These are phyloP conservation scores for Phania funesta DNA, from an alignment of 2,888 invertebrate species.

Conservation along the genomic window DNA sequence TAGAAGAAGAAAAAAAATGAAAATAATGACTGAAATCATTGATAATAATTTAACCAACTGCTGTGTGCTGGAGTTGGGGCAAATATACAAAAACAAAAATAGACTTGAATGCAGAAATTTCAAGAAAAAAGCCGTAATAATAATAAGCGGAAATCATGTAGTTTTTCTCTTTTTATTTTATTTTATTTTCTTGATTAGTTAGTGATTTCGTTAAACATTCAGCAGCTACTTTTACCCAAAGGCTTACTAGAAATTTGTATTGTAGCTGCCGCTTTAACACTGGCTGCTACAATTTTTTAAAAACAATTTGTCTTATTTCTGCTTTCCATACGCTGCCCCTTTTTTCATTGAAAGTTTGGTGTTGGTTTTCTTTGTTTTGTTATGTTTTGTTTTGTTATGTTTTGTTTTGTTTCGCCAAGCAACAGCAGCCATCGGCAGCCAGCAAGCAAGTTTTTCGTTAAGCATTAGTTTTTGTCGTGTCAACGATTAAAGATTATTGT, in stretches of 20 bases:
- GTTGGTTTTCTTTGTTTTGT: too few species aligned
- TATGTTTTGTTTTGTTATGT: too few species aligned
- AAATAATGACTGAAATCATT: constrained; percentile 61
- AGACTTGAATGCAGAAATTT: constrained; percentile 6
- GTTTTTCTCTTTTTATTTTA: constrained; percentile 30
- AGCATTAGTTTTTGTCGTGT: constrained; percentile 48
- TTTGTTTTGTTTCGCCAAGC: constrained; percentile 37
- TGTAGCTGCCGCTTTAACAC: constrained; percentile 11
- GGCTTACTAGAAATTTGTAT: constrained; percentile 14
- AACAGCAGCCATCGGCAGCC: constrained; percentile 4
- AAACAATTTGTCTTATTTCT: constrained; percentile 60
- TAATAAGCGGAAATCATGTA: constrained; percentile 66
- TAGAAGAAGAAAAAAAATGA: not conserved
- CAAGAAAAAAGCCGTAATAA: not conserved
- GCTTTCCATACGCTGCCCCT: not conserved
- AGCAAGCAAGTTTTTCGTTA: constrained; percentile 32
- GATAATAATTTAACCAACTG: constrained; percentile 60
- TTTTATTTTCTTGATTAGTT: constrained; percentile 5
- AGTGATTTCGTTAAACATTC: constrained; percentile 39
- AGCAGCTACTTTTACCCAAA: constrained; percentile 41
- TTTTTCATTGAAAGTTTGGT: not conserved
- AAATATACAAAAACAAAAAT: not conserved
- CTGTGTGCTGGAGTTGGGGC: not conserved
- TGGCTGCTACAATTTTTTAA: constrained; percentile 47
- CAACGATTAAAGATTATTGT: constrained; percentile 52